phyloP scores from a whole-genome alignment of 2,113 vertebrate genomes.

The Emydocephalus ijimae region DNA sequence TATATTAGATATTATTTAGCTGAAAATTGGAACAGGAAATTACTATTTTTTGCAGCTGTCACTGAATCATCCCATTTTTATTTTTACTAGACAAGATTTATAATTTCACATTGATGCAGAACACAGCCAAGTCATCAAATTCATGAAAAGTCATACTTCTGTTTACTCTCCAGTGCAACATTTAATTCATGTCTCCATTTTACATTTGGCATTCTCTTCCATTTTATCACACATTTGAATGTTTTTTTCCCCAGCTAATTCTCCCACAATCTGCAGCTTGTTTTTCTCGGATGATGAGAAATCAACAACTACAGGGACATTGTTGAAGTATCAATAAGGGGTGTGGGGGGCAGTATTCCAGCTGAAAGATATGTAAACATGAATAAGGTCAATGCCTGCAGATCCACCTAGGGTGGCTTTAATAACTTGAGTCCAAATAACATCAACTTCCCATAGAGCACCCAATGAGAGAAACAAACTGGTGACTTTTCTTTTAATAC shows the following conservation, averaged over 20 bases:
- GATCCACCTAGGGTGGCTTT: background rate
- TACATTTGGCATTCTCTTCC: background rate
- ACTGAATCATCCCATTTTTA: conserved; percentile 13
- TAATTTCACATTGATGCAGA: conserved; percentile 13
- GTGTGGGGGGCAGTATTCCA: background rate
- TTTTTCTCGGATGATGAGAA: background rate
- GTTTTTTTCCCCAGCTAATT: background rate
- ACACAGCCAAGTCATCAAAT: background rate
- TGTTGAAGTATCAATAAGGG: background rate
- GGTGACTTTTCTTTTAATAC: background rate
- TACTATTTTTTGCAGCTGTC: background rate
- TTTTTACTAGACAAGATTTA: conserved; percentile 14
- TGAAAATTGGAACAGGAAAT: conserved; percentile 14
- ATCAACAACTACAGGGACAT: background rate
- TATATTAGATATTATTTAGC: conserved; percentile 17
- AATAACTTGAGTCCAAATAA: background rate
- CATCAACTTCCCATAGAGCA: background rate
- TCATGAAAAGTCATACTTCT: conserved; percentile 16
- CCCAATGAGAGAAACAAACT: background rate
- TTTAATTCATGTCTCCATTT: background rate
- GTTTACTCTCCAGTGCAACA: background rate
- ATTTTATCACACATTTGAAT: conserved; percentile 1
- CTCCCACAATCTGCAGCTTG: background rate
- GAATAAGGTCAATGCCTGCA: background rate
- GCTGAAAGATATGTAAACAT: too few species aligned